Evolutionary conservation across 2,113 vertebrate species (phyloP).

Genomic region (Myocastor coypus): DNA sequence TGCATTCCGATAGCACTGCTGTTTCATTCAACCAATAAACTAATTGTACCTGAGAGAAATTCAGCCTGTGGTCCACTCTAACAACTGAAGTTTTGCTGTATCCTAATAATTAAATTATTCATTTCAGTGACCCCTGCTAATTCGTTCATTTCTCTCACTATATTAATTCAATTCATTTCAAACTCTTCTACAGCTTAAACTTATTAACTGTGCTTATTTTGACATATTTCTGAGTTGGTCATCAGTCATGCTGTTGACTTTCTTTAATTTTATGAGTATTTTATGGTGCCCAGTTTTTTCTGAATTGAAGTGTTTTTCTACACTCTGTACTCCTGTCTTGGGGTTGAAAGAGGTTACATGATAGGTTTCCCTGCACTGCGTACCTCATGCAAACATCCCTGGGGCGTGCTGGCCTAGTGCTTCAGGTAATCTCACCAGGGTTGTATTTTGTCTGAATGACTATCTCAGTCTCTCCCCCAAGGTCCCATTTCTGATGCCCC

Average conservation of each 20-base stretch:
- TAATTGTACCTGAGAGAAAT: background rate
- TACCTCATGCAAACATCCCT: background rate
- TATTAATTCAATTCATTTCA: constrained; percentile 25
- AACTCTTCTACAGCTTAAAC: background rate
- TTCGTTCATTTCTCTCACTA: background rate
- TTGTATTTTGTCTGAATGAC: background rate
- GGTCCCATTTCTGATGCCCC: background rate
- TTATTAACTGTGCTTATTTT: background rate
- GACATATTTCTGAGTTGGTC: background rate
- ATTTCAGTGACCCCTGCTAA: constrained; percentile 21
- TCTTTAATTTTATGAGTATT: constrained; percentile 21
- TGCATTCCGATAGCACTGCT: background rate
- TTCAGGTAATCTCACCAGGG: background rate
- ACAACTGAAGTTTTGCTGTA: constrained; percentile 2
- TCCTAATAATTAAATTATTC: background rate
- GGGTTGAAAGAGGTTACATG: background rate
- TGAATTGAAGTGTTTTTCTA: background rate
- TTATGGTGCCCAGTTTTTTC: background rate
- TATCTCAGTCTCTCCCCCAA: background rate
- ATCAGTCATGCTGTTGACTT: background rate
- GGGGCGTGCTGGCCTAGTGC: background rate
- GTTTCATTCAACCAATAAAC: background rate
- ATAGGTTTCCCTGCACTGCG: background rate
- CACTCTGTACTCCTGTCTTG: background rate
- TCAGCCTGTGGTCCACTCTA: background rate